Percentiles rank a stretch among this genome's conserved stretches.
phyloP scores from a whole-genome alignment of 2,113 vertebrate species.

The Anguilla rostrata region DNA sequence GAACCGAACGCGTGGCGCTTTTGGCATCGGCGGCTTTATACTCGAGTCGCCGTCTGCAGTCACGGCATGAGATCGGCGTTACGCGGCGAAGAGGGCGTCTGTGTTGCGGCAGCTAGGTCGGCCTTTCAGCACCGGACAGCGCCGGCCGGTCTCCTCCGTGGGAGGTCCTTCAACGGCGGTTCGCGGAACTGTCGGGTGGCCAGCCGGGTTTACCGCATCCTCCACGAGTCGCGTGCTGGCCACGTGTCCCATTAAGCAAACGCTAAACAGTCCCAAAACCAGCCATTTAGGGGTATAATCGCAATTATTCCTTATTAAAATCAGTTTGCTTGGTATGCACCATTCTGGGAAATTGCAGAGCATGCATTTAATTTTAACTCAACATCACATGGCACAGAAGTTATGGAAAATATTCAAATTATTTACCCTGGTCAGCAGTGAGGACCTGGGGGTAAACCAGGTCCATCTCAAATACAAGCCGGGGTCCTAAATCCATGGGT shows the following conservation, averaged over 20 bases:
- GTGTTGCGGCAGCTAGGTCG: not conserved
- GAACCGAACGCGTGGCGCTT: not conserved
- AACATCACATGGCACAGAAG: not conserved
- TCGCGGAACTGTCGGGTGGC: not conserved
- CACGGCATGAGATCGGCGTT: not conserved
- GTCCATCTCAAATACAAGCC: no score
- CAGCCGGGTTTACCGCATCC: not conserved
- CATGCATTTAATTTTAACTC: not conserved
- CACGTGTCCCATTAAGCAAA: not conserved
- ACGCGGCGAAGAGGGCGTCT: not conserved
- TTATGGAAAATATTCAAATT: not conserved
- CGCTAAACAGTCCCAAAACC: not conserved
- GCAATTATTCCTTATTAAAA: not conserved
- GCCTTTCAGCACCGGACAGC: slow-evolving; percentile 4
- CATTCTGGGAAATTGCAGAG: not conserved
- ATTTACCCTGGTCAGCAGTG: not conserved
- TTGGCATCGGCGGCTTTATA: not conserved
- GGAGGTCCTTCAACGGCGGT: not conserved
- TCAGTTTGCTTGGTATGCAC: not conserved
- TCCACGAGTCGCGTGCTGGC: not conserved
- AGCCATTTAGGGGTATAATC: not conserved
- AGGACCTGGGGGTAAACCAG: not conserved
- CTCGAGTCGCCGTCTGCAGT: not conserved
- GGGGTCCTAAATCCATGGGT: no score
- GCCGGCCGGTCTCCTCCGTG: not conserved